Evolutionary conservation across 1,140 invertebrate species (phyloP).

Genomic region (Cotesia typhae): DNA sequence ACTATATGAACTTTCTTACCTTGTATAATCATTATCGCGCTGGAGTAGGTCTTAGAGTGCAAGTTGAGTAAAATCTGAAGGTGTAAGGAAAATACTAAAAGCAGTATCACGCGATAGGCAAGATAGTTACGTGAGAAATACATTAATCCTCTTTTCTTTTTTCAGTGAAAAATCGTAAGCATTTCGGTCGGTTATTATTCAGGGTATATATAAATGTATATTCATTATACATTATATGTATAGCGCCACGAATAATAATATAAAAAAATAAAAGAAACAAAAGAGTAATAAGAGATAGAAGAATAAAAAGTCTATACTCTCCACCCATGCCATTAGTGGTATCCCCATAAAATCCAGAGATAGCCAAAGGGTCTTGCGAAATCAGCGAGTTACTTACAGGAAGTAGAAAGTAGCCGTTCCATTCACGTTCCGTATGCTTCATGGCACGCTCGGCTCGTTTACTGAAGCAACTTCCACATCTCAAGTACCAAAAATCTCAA

Average conservation of each 20-base stretch:
- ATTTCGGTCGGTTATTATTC: conserved; percentile 30
- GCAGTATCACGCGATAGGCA: conserved; percentile 10
- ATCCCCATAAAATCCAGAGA: conserved; percentile 48
- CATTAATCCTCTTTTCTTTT: conserved; percentile 46
- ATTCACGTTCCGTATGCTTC: conserved; percentile 22
- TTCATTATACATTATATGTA: not conserved
- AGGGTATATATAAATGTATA: not conserved
- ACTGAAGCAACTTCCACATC: conserved; percentile 18
- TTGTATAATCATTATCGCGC: conserved; percentile 2
- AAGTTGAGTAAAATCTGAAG: conserved; percentile 5
- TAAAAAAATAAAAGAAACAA: conserved; percentile 25
- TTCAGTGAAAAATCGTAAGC: conserved; percentile 41
- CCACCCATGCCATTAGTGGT: conserved; percentile 51
- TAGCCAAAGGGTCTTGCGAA: conserved; percentile 27
- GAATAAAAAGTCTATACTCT: conserved; percentile 22
- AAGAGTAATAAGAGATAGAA: conserved; percentile 17
- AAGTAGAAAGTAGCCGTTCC: conserved; percentile 25
- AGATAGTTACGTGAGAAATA: conserved; percentile 31
- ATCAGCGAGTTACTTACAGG: conserved; percentile 24
- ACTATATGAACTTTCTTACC: not conserved
- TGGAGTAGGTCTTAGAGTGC: conserved; percentile 4
- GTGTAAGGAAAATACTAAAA: conserved; percentile 13
- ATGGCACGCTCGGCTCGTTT: conserved; percentile 22
- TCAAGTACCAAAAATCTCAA: not conserved
- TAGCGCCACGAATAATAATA: conserved; percentile 18